Percentiles rank a stretch among this genome's conserved stretches.
Evolutionary conservation across 2,113 vertebrate genomes (phyloP).

Genomic region (Grammomys surdaster): DNA sequence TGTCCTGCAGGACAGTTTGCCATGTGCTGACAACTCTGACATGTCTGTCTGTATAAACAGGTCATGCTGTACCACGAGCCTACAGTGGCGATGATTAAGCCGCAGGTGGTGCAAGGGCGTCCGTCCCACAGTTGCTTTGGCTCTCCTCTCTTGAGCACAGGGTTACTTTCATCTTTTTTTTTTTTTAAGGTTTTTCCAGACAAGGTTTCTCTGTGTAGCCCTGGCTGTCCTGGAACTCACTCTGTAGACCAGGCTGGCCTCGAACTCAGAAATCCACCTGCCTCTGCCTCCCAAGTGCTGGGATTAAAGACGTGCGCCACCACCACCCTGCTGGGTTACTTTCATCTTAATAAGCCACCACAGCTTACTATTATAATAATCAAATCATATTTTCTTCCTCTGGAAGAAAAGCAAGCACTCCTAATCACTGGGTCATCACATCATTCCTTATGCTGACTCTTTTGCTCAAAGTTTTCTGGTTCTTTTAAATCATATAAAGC

Average conservation of each 20-base stretch:
- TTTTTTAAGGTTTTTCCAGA: no score
- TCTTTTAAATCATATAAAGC: background rate
- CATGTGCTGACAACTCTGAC: background rate
- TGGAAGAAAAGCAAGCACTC: background rate
- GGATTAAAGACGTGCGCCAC: no score
- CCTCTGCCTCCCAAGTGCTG: no score
- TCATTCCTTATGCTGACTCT: background rate
- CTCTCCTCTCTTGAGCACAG: background rate
- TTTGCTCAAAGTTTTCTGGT: background rate
- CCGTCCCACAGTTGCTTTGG: background rate
- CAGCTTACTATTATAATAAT: background rate
- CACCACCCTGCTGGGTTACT: no score
- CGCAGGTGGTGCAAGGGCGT: no score
- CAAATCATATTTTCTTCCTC: background rate
- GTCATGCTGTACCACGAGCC: background rate
- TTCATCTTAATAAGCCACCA: background rate
- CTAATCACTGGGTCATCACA: no score
- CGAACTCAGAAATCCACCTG: no score
- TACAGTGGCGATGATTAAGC: background rate
- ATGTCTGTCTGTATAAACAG: background rate
- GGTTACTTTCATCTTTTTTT: no score
- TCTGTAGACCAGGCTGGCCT: no score
- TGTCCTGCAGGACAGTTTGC: background rate
- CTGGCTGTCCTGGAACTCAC: no score
- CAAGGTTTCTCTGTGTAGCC: no score